Conservation (phyloP, 30 jellyfish, hydroid and myxozoan species). For the Rhopilema esculentum region DNA sequence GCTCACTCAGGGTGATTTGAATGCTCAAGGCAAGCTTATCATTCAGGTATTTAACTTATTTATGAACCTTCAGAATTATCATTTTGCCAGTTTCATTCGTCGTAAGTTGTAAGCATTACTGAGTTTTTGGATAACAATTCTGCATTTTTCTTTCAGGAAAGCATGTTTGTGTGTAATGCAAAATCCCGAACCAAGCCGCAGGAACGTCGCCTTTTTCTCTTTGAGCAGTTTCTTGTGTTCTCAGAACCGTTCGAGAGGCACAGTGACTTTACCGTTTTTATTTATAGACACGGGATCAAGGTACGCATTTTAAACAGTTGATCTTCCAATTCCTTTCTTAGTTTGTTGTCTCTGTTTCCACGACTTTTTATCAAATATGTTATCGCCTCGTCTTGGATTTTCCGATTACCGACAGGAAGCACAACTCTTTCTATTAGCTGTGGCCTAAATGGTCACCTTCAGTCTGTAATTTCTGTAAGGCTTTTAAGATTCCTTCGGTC, state of each 20-base stretch:
- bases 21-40: conserved; percentile 84
- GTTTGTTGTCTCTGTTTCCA: too few species aligned
- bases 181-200: conserved; percentile 77
- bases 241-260: conserved; percentile 91
- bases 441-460: too few species aligned
- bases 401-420: too few species aligned
- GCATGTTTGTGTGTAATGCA: conserved; percentile 87
- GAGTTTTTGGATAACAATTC: background rate
- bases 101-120: too few species aligned
- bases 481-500: too few species aligned
- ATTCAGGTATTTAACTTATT: conserved; percentile 44
- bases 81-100: background rate
- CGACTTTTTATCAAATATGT: too few species aligned
- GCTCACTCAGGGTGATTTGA: conserved; percentile 78
- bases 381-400: too few species aligned
- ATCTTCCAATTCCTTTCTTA: too few species aligned
- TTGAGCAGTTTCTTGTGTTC: conserved; percentile 83
- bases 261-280: conserved; percentile 75
- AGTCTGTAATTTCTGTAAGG: too few species aligned
- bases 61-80: background rate
- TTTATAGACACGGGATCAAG: conserved; percentile 90
- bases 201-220: conserved; percentile 90
- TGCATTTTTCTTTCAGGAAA: conserved; percentile 57
- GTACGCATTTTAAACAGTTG: too few species aligned
- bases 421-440: too few species aligned